phyloP scores from a whole-genome alignment of 2,797 vertebrate species.

The Danio choprae region DNA sequence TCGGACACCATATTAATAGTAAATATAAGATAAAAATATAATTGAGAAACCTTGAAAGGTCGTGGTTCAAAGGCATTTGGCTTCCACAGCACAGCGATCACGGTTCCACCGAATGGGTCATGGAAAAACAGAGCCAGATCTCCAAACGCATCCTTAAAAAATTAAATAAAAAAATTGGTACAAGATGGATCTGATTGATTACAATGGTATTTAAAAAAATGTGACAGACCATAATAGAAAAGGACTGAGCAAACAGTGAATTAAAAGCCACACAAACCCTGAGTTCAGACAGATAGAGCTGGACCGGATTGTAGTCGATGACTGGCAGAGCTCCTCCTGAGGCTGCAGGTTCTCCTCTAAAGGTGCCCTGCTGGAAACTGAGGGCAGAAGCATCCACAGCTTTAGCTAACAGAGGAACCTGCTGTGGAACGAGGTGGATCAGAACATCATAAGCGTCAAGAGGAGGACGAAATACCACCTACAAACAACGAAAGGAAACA shows the following conservation, averaged over 20 bases:
- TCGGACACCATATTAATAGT: too few species aligned
- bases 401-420: conserved; percentile 86
- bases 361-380: conserved; percentile 78
- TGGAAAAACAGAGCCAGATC: conserved; percentile 94
- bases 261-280: conserved; percentile 72
- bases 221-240: background rate
- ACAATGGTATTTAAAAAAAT: background rate
- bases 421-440: conserved; percentile 86
- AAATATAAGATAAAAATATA: background rate
- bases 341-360: conserved; percentile 11
- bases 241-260: background rate
- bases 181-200: background rate
- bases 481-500: conserved; percentile 26
- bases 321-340: conserved; percentile 81
- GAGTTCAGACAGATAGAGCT: conserved; percentile 86
- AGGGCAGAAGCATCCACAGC: conserved; percentile 81
- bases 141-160: conserved; percentile 84
- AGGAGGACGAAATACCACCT: conserved; percentile 92
- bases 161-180: conserved; percentile 4
- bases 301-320: conserved; percentile 90
- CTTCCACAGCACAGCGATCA: conserved; percentile 94
- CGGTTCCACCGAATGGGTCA: conserved; percentile 89
- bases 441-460: conserved; percentile 90
- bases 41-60: conserved; percentile 87
- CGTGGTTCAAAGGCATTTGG: conserved; percentile 87